These are phyloP conservation scores for Poecilia gillii DNA, from an alignment of 2,797 vertebrate genomes.

Conservation along the genomic window DNA sequence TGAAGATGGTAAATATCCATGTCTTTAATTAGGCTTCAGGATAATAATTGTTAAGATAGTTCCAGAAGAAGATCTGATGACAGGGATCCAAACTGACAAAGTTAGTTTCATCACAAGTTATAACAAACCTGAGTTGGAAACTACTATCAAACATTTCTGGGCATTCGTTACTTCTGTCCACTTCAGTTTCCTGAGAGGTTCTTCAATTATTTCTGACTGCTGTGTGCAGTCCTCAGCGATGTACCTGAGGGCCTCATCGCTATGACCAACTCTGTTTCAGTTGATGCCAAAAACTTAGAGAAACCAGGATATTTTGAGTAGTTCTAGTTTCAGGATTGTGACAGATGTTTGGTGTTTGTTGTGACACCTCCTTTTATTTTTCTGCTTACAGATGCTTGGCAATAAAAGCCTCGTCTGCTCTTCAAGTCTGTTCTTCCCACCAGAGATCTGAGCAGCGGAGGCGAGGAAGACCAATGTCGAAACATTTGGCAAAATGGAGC, in stretches of 20 bases:
- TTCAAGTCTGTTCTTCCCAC: not conserved
- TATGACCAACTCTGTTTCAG: not conserved
- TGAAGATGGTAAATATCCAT: too few species aligned
- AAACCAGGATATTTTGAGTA: not conserved
- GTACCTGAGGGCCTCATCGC: not conserved
- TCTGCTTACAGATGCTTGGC: not conserved
- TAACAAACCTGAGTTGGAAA: not conserved
- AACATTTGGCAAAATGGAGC: not conserved
- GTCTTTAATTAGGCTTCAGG: not conserved
- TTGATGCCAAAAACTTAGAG: not conserved
- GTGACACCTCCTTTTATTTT: not conserved
- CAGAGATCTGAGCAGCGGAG: not conserved
- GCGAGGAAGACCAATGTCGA: not conserved
- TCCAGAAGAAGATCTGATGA: not conserved
- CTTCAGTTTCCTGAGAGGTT: not conserved
- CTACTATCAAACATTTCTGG: not conserved
- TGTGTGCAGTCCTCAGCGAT: not conserved
- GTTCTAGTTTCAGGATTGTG: not conserved
- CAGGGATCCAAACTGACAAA: not conserved
- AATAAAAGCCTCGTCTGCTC: not conserved
- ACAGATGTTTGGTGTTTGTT: not conserved
- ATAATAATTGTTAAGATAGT: not conserved
- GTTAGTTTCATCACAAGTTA: not conserved
- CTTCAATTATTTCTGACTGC: not conserved
- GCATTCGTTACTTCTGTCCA: not conserved